Evolutionary conservation across 1,140 invertebrate species (phyloP).

Genomic region (Leptinotarsa defecta): DNA sequence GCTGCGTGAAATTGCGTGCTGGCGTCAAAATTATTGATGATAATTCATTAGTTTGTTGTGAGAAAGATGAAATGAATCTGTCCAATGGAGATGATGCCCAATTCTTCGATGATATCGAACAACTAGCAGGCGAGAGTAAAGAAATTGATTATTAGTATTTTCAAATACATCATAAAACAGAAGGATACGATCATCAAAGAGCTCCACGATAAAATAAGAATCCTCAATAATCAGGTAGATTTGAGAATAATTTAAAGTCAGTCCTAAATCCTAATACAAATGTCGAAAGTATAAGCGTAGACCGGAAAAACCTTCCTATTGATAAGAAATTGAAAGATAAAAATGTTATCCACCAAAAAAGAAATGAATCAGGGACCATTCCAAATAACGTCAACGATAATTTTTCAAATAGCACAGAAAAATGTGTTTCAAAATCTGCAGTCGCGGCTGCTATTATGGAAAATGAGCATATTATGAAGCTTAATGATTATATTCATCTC

Average conservation of each 20-base stretch:
- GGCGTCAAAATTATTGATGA: slow-evolving; percentile 3
- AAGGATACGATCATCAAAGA: not conserved
- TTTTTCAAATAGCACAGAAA: not conserved
- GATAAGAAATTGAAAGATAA: not conserved
- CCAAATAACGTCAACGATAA: not conserved
- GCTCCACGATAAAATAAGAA: slow-evolving; percentile 11
- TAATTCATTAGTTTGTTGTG: not conserved
- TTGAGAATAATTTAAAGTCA: slow-evolving; percentile 1
- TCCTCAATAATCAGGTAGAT: not conserved
- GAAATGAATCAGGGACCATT: not conserved
- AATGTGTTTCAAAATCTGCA: not conserved
- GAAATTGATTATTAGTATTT: not conserved
- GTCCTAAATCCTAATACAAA: not conserved
- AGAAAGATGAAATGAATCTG: not conserved
- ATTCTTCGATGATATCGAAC: not conserved
- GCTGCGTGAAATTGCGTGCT: not conserved
- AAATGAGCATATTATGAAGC: not conserved
- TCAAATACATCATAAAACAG: not conserved
- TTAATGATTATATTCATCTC: not conserved
- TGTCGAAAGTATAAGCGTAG: not conserved
- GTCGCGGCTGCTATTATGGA: not conserved
- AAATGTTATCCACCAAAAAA: not conserved
- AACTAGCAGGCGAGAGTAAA: not conserved
- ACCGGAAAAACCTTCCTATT: not conserved
- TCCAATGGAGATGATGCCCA: not conserved